Conservation (phyloP, 2,888 invertebrate genomes). For the Diachrysia chrysitis region DNA sequence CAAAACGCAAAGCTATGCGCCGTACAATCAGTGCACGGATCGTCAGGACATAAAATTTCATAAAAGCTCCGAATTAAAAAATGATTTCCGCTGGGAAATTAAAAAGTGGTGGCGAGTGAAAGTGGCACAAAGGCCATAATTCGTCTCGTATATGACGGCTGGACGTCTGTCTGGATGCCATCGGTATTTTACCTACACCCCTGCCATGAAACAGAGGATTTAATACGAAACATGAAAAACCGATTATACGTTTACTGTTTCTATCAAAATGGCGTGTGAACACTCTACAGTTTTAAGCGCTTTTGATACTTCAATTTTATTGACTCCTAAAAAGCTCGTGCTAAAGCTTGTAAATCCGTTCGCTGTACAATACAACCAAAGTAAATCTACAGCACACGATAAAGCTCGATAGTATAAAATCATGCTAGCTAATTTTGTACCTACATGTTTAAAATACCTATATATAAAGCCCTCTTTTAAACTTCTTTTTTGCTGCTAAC, state of each 20-base stretch:
- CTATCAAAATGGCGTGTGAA: slow-evolving; percentile 73
- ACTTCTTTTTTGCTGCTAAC: slow-evolving; percentile 23
- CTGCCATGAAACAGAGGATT: slow-evolving; percentile 76
- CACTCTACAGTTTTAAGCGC: slow-evolving; percentile 74
- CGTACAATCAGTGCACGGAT: slow-evolving; percentile 75
- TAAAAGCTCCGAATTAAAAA: slow-evolving; percentile 86
- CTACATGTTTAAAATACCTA: slow-evolving; percentile 18
- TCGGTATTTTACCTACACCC: slow-evolving; percentile 54
- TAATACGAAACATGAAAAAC: slow-evolving; percentile 83
- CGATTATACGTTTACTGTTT: slow-evolving; percentile 82
- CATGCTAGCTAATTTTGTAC: slow-evolving; percentile 28
- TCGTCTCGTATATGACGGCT: slow-evolving; percentile 81
- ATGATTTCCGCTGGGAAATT: slow-evolving; percentile 82
- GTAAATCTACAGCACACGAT: slow-evolving; percentile 57
- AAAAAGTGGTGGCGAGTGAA: slow-evolving; percentile 82
- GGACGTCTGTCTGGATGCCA: slow-evolving; percentile 75
- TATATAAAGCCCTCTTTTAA: slow-evolving; percentile 24
- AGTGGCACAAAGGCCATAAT: slow-evolving; percentile 86
- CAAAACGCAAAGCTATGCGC: slow-evolving; percentile 63
- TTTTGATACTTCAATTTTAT: slow-evolving; percentile 79
- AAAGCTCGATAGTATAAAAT: slow-evolving; percentile 26
- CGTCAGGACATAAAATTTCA: slow-evolving; percentile 80
- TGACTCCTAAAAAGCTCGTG: slow-evolving; percentile 79
- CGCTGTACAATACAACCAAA: slow-evolving; percentile 55
- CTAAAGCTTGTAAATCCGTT: slow-evolving; percentile 70